These are phyloP conservation scores for Aphelocoma coerulescens DNA, from an alignment of 2,113 vertebrate genomes.

Conservation along the genomic window DNA sequence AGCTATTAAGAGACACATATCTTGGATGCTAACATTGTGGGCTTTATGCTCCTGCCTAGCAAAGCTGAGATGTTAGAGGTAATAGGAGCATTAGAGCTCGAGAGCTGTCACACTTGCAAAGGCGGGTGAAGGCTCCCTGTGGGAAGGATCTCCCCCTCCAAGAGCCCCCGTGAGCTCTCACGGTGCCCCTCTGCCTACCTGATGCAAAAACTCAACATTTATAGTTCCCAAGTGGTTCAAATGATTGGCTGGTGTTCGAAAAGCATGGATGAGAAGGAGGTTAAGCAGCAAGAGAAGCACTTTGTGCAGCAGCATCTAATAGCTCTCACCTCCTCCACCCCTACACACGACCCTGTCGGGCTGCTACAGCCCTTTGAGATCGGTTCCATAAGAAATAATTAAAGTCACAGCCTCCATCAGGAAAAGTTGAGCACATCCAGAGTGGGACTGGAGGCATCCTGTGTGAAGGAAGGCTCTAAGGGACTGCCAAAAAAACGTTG, in stretches of 20 bases:
- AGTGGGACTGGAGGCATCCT: background rate
- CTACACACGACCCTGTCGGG: accelerated
- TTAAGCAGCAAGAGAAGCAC: background rate
- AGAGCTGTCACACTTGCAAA: background rate
- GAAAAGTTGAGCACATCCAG: background rate
- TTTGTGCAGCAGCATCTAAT: background rate
- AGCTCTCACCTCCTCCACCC: background rate
- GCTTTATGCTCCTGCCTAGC: background rate
- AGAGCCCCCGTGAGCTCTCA: background rate
- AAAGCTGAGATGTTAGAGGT: background rate
- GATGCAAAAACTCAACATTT: background rate
- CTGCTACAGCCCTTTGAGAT: background rate
- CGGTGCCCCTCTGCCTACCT: background rate
- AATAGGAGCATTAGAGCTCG: background rate
- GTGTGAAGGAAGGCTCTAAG: background rate
- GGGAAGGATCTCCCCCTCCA: background rate
- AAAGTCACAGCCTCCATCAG: background rate
- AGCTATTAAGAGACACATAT: background rate
- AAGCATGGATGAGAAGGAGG: background rate
- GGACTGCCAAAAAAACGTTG: background rate
- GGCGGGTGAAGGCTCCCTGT: background rate
- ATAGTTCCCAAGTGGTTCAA: background rate
- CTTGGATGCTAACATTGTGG: background rate
- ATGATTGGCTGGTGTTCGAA: background rate
- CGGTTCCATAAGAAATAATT: background rate